A percentile compares a stretch with the other conserved stretches of the same genome.
Evolutionary conservation across 2,797 vertebrate species (phyloP).

Genomic region (Parambassis ranga): DNA sequence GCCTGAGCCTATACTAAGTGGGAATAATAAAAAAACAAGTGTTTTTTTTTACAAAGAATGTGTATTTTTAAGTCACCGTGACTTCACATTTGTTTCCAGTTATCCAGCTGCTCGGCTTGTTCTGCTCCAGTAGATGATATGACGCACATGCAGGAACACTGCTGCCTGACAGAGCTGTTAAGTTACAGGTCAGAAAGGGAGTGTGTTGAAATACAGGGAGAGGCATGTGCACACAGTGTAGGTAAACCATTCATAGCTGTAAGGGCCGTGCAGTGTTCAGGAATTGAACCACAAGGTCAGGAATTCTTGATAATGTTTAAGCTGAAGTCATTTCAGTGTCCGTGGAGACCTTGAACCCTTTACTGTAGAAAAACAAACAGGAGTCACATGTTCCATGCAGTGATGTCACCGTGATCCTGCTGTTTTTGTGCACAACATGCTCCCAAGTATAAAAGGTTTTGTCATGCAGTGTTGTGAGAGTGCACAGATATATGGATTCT

Average conservation of each 20-base stretch:
- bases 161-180: not conserved
- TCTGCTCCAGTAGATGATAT: not conserved
- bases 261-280: not conserved
- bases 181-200: not conserved
- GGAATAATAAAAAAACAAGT: not conserved
- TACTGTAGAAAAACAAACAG: not conserved
- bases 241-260: not conserved
- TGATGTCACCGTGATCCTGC: not conserved
- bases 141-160: not conserved
- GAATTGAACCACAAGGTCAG: slow-evolving; percentile 12
- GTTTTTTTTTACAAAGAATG: not conserved
- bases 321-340: too few species aligned
- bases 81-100: not conserved
- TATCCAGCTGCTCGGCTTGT: not conserved
- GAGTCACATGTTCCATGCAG: not conserved
- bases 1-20: not conserved
- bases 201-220: not conserved
- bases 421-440: not conserved
- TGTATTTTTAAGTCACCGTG: not conserved
- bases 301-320: slow-evolving; percentile 6
- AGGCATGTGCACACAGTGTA: not conserved
- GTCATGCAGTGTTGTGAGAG: too few species aligned
- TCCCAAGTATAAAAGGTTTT: not conserved
- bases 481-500: too few species aligned
- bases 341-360: not conserved